Percentiles rank a stretch among this genome's conserved stretches.
Evolutionary conservation across 1,140 invertebrate species (phyloP).

Genomic region (Diprion similis): DNA sequence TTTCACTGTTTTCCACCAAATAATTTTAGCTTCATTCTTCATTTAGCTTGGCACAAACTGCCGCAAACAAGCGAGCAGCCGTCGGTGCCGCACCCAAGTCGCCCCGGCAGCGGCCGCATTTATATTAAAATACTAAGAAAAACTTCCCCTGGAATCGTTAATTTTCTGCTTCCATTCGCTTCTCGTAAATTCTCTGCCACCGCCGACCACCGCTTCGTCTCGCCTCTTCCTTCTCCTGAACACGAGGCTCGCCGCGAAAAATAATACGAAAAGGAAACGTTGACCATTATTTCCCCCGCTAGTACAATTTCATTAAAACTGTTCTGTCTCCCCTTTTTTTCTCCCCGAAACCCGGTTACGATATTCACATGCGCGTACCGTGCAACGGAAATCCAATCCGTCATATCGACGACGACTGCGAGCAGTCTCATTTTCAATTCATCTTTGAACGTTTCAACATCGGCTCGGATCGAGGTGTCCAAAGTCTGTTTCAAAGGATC

Average conservation of each 20-base stretch:
- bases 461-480: neutral
- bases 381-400: too few species aligned
- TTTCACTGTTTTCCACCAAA: slow-evolving; percentile 63
- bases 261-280: slow-evolving; percentile 36
- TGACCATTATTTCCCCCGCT: slow-evolving; percentile 34
- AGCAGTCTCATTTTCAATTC: neutral
- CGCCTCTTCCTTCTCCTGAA: neutral
- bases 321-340: slow-evolving; percentile 20
- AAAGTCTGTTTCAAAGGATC: neutral
- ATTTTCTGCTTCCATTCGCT: slow-evolving; percentile 64
- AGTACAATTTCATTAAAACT: slow-evolving; percentile 47
- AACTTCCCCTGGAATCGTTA: slow-evolving; percentile 59
- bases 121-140: slow-evolving; percentile 65
- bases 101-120: slow-evolving; percentile 47
- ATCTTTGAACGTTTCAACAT: neutral
- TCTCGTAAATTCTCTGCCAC: slow-evolving; percentile 56
- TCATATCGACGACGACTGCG: neutral
- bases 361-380: too few species aligned
- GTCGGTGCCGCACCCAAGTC: slow-evolving; percentile 10
- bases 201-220: neutral
- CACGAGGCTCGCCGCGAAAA: slow-evolving; percentile 25
- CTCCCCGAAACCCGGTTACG: too few species aligned
- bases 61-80: slow-evolving; percentile 57
- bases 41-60: slow-evolving; percentile 64
- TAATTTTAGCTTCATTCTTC: slow-evolving; percentile 65